phyloP scores from a whole-genome alignment of 2,797 vertebrate species.

The Intellagama lesueurii region DNA sequence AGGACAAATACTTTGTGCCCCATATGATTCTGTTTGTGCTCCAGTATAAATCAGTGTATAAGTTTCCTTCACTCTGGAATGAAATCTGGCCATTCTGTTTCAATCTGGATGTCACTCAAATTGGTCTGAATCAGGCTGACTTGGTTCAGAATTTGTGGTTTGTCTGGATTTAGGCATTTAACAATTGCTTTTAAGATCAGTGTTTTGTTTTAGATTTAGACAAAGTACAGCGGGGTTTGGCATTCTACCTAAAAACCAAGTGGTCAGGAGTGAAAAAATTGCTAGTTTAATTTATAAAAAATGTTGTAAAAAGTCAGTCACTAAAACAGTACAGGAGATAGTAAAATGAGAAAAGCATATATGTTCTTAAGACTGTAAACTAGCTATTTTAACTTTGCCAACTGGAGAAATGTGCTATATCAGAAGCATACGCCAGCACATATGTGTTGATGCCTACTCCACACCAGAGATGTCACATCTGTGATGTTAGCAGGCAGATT shows the following conservation, averaged over 20 bases:
- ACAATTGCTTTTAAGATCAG: not conserved
- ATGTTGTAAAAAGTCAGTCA: constrained; percentile 5
- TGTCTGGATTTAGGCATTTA: not conserved
- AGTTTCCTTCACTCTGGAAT: too few species aligned
- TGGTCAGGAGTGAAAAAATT: constrained; percentile 20
- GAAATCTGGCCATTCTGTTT: too few species aligned
- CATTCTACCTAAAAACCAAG: constrained; percentile 24
- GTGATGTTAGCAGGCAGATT: too few species aligned
- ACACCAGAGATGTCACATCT: too few species aligned
- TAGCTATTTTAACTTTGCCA: not conserved
- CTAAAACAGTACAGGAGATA: constrained; percentile 22
- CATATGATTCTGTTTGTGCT: too few species aligned
- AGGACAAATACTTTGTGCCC: too few species aligned
- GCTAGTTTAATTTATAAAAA: constrained; percentile 20
- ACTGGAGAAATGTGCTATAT: not conserved
- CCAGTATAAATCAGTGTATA: too few species aligned
- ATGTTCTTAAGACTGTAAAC: not conserved
- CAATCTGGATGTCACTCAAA: too few species aligned
- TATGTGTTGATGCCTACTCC: too few species aligned
- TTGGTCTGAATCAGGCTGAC: too few species aligned
- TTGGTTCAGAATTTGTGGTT: too few species aligned
- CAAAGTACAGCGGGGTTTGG: not conserved
- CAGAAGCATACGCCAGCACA: not conserved
- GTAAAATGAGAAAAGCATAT: constrained; percentile 15
- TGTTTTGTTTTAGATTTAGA: not conserved